phyloP scores from a whole-genome alignment of 2,797 vertebrate species.

The Brotogeris chrysoptera region DNA sequence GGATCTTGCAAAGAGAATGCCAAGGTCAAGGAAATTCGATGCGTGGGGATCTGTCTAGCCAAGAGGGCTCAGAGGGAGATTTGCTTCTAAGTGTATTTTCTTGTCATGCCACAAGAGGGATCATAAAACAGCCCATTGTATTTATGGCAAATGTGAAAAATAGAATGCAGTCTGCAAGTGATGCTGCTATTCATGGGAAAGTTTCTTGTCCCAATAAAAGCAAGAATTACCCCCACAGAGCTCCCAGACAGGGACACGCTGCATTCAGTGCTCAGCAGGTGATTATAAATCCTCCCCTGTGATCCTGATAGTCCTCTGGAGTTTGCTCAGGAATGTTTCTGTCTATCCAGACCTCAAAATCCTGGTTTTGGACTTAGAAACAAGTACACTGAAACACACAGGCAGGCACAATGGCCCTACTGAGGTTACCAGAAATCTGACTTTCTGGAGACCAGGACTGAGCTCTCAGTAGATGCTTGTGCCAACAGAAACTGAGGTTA shows the following conservation, averaged over 20 bases:
- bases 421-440: neutral
- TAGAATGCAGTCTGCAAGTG: neutral
- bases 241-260: neutral
- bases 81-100: constrained; percentile 41
- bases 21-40: constrained; percentile 44
- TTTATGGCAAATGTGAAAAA: constrained; percentile 43
- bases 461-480: neutral
- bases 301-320: neutral
- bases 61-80: constrained; percentile 23
- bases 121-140: constrained; percentile 57
- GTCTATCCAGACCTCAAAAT: neutral
- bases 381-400: neutral
- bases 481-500: neutral
- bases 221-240: neutral
- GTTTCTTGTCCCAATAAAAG: neutral
- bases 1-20: neutral
- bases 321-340: neutral
- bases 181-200: constrained; percentile 28
- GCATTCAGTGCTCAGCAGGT: neutral
- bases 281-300: neutral
- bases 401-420: neutral
- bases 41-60: constrained; percentile 41
- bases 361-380: neutral
- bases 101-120: constrained; percentile 59
- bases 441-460: neutral